These are phyloP conservation scores for Sitta europaea DNA, from an alignment of 2,113 vertebrate genomes.

Conservation along the genomic window DNA sequence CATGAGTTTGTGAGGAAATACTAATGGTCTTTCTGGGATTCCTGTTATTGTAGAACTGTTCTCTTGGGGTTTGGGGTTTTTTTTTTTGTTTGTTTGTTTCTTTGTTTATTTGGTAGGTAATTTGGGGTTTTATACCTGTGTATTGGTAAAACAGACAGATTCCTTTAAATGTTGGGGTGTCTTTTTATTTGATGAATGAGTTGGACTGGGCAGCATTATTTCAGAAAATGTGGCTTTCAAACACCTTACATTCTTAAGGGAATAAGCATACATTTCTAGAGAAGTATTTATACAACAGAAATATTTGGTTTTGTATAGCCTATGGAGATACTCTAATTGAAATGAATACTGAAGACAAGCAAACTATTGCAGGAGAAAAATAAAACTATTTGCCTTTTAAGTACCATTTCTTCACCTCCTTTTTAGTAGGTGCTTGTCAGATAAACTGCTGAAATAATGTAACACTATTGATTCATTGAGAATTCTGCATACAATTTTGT, in stretches of 20 bases:
- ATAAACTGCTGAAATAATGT: neutral
- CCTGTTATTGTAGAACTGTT: neutral
- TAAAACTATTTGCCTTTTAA: neutral
- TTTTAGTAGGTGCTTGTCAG: neutral
- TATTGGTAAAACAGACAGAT: neutral
- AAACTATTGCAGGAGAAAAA: neutral
- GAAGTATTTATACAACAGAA: neutral
- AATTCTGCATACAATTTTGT: neutral
- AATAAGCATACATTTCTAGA: neutral
- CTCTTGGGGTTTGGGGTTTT: accelerated
- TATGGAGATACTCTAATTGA: neutral
- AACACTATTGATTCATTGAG: neutral
- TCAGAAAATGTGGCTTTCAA: neutral
- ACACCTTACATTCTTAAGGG: neutral
- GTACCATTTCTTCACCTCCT: neutral
- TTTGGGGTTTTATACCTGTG: neutral
- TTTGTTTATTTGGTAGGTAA: neutral
- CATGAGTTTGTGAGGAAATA: neutral
- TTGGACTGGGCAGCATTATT: constrained; percentile 6
- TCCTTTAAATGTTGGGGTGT: neutral
- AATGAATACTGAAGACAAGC: neutral
- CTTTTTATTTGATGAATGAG: neutral
- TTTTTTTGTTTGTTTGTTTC: neutral
- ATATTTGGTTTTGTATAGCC: neutral
- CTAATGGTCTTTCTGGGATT: neutral